Evolutionary conservation across 2,113 vertebrate genomes (phyloP), one percentile per base, ranked within the genome.

Genomic region (Sisor rabdophorus): DNA sequence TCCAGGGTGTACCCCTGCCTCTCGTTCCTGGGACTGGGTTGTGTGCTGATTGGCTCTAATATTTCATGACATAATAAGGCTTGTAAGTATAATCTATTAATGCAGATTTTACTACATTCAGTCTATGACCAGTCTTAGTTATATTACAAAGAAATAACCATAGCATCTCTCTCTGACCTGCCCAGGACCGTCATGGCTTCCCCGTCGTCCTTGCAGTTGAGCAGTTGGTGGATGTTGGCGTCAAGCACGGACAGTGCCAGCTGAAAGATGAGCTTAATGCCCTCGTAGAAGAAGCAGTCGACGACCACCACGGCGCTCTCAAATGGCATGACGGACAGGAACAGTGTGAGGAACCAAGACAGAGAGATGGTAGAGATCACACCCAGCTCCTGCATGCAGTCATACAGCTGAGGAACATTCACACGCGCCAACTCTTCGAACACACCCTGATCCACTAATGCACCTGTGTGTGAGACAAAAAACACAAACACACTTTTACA

Each of bases 181-280:
- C 97, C 97, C 82, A 99, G 88, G 17, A 98, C 95, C 0, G 97
- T 99, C 97, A 99, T 98, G 85, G 97, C 97, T 88, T 99, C 97
- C 50, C 97, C 97, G 1, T 99, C 97, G n/a, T 99, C 97, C 89
- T 98, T 98, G 88, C 96, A 98, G 86, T 88, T 87, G 72, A 98
- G 90, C 78, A 99, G 92, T 79, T 98, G 96, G 84, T 97, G 92
- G 84, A 99, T 95, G 69, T 97, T 99, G 71, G 95, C 94, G 56
- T 99, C 95, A 54, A 99, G 91, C 80, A 99, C 97, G 0, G 96
- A 94, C 0, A 99, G 92, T 0, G 97, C 97, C 84, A 99, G 86
- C 82, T 99, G 97, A 88, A 99, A 99, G 87, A 99, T 99, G 86
- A 99, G 95, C 85, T 98, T 98, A 88, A 99, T 97, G 90, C 97